Base-by-base conservation (phyloP, 2,888 invertebrate genomes). In the Hermaeophaga mercurialis region DNA sequence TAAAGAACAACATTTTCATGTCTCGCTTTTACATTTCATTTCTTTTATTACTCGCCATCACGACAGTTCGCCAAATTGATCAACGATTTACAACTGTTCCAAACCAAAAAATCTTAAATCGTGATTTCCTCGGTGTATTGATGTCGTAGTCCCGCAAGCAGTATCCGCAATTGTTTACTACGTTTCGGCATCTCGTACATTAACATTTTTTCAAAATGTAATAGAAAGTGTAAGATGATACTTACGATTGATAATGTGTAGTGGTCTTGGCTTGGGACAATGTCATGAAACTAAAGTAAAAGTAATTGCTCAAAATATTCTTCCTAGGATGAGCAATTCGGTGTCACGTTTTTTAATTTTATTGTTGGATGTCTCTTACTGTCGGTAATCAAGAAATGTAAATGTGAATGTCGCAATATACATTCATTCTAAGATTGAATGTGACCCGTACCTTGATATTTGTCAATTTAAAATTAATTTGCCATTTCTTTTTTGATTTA, bases 211-310 rank as follows among this genome's bases (percentile, higher is more conserved):
- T 31, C 2, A 11, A 31, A 12, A 31, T 12, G 11, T 31, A 11
- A 31, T 31, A 31, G 31, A 31, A 31, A 31, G 31, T 31, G 31
- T 31, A 31, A 31, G 31, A 8, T 31, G 31, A 31, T 31, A n/a
- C 11, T 31, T 31, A 12, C 31, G 3, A 12, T n/a, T 31, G 31
- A 31, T 31, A 31, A 31, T 31, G 31, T n/a, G n/a, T n/a, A 28
- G n/a, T 9, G 4, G 28, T 28, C 8, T 28, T 8, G 28, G 5
- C 12, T 12, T n/a, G n/a, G 31, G n/a, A 31, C 31, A 31, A 31
- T 11, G 31, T 11, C 31, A 31, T 31, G 31, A 31, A 31, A 31
- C 26, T 26, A 26, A 26, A 9, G 31, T 12, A 31, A 31, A 31
- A 31, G 31, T 11, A 31, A 31, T 31, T 31, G n/a, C 31, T 31